phyloP scores from a whole-genome alignment of 1,140 invertebrate genomes.

The Leptonema lineaticorne region DNA sequence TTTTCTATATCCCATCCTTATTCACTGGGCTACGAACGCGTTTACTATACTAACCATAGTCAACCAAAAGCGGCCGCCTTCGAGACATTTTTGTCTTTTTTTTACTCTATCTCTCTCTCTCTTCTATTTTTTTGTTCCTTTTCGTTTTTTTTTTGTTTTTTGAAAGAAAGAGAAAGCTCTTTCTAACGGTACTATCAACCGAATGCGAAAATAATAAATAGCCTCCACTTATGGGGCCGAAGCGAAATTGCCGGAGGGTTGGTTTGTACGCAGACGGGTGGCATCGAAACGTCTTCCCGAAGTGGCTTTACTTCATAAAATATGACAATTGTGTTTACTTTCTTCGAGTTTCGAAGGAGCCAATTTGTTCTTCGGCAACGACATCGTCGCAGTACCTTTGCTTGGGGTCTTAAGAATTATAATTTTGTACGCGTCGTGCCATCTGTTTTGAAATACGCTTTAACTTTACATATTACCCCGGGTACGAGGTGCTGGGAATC shows the following conservation, averaged over 20 bases:
- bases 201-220: conserved; percentile 29
- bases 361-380: conserved; percentile 16
- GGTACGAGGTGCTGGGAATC: conserved; percentile 18
- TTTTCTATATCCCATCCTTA: no score
- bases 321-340: conserved; percentile 41
- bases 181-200: no score
- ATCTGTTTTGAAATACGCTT: conserved; percentile 25
- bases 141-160: not conserved
- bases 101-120: no score
- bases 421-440: conserved; percentile 26
- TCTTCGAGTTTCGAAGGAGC: conserved; percentile 21
- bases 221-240: conserved; percentile 16
- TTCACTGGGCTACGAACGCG: no score
- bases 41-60: no score
- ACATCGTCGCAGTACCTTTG: not conserved
- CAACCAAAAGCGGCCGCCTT: no score
- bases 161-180: no score
- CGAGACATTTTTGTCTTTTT: no score
- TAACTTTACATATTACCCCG: conserved; percentile 33
- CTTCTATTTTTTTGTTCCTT: no score
- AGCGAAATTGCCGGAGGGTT: not conserved
- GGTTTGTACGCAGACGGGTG: not conserved
- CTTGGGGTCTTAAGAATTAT: conserved; percentile 9
- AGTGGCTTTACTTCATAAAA: conserved; percentile 40
- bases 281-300: conserved; percentile 4